Evolutionary conservation across 92 coral and sea anemone genomes (phyloP).

Genomic region (Phymanthus crucifer): DNA sequence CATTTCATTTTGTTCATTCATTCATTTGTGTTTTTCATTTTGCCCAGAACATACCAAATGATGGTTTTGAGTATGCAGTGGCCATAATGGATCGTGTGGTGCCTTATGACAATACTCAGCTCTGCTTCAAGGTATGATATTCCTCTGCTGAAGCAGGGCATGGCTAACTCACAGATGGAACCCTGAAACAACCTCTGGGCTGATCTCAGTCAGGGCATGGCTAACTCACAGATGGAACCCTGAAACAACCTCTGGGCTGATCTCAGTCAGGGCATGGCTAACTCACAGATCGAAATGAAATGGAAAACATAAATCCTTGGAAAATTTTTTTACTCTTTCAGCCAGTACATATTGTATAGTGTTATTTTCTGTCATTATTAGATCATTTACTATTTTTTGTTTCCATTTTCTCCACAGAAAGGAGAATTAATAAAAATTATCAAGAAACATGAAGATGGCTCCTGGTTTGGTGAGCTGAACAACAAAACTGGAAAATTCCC

Average conservation of each 20-base stretch:
- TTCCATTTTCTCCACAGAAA: constrained; percentile 60
- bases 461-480: constrained; percentile 92
- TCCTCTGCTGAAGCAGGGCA: background rate
- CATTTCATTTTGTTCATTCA: background rate
- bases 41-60: background rate
- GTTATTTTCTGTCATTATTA: background rate
- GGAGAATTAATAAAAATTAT: constrained; percentile 85
- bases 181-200: too few species aligned
- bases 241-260: too few species aligned
- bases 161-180: background rate
- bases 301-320: too few species aligned
- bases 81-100: constrained; percentile 74
- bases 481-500: constrained; percentile 90
- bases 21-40: background rate
- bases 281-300: too few species aligned
- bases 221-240: too few species aligned
- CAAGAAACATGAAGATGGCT: constrained; percentile 89
- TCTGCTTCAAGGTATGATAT: constrained; percentile 78
- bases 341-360: too few species aligned
- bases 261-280: too few species aligned
- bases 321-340: too few species aligned
- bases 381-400: background rate
- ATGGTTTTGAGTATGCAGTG: constrained; percentile 53
- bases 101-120: constrained; percentile 83
- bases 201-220: too few species aligned